Percentiles rank a stretch among this genome's conserved stretches.
These are phyloP conservation scores for Eolophus roseicapilla DNA, from an alignment of 2,113 vertebrate genomes.

Conservation along the genomic window DNA sequence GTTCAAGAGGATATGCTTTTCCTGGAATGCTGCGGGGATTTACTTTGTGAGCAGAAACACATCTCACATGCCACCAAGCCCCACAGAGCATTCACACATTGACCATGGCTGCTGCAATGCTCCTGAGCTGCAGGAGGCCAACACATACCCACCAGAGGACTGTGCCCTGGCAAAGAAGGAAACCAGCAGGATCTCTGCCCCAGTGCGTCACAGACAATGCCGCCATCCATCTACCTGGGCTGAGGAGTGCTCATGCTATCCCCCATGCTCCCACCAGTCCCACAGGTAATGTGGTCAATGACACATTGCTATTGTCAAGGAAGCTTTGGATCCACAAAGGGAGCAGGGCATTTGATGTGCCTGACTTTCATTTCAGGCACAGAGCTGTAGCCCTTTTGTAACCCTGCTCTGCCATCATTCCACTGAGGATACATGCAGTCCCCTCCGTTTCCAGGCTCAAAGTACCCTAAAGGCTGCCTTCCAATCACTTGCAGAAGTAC, in stretches of 20 bases:
- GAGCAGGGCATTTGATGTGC: background rate
- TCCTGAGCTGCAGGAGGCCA: background rate
- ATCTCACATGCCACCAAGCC: background rate
- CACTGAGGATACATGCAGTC: fast-evolving
- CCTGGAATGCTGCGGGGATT: fast-evolving
- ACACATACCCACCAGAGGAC: background rate
- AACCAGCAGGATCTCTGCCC: background rate
- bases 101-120: background rate
- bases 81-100: background rate
- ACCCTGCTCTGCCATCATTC: background rate
- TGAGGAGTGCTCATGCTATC: background rate
- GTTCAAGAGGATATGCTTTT: background rate
- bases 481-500: fast-evolving
- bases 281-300: background rate
- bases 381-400: background rate
- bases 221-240: background rate
- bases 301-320: background rate
- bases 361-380: background rate
- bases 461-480: background rate
- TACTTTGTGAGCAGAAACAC: background rate
- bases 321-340: background rate
- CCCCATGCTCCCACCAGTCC: background rate
- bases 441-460: background rate
- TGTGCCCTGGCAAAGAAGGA: background rate
- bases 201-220: background rate